phyloP scores from a whole-genome alignment of 2,888 invertebrate genomes.

The Nowickia ferox region DNA sequence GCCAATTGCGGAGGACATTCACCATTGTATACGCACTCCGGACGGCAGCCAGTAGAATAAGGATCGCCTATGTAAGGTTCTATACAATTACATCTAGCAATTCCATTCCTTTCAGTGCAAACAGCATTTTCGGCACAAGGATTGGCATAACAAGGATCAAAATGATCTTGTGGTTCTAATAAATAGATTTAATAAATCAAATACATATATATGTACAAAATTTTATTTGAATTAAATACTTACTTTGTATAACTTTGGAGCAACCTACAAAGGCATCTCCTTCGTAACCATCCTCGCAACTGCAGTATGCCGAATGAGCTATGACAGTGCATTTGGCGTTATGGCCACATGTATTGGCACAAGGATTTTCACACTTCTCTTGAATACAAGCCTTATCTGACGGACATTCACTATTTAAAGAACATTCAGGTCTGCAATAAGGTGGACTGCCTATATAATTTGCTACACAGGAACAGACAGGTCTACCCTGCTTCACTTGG shows the following conservation, averaged over 20 bases:
- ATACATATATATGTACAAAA: background rate
- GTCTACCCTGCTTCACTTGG: constrained; percentile 89
- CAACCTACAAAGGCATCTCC: constrained; percentile 94
- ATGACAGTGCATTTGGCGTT: constrained; percentile 92
- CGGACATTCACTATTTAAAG: constrained; percentile 92
- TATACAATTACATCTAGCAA: constrained; percentile 91
- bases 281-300: constrained; percentile 89
- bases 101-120: constrained; percentile 88
- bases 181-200: background rate
- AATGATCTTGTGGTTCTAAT: constrained; percentile 77
- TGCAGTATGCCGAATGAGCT: constrained; percentile 92
- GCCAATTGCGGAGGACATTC: constrained; percentile 91
- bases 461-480: constrained; percentile 91
- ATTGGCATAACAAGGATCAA: constrained; percentile 88
- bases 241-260: constrained; percentile 84
- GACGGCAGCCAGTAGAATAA: constrained; percentile 92
- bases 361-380: constrained; percentile 93
- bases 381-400: constrained; percentile 90
- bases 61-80: constrained; percentile 95
- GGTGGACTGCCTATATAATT: constrained; percentile 92
- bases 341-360: constrained; percentile 89
- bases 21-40: constrained; percentile 92
- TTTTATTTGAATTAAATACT: constrained; percentile 64
- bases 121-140: constrained; percentile 94
- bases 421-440: constrained; percentile 92